Percentiles rank a stretch among this genome's conserved stretches.
These are phyloP conservation scores for Hafferia zeledoni DNA, from an alignment of 2,797 vertebrate genomes.

Conservation along the genomic window DNA sequence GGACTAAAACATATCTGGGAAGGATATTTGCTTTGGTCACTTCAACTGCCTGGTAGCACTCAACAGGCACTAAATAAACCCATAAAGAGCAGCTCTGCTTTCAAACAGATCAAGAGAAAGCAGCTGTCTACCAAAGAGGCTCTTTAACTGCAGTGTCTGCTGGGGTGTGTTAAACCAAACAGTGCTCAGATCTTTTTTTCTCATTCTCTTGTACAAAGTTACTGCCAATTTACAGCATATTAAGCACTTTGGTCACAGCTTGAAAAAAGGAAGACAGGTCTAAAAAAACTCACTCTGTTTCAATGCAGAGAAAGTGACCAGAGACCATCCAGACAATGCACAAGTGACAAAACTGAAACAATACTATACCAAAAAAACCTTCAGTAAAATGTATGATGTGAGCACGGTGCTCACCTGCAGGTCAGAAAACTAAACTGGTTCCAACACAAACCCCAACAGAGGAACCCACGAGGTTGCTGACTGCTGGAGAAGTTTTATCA, in stretches of 20 bases:
- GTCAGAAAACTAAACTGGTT: neutral
- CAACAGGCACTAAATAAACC: neutral
- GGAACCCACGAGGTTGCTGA: neutral
- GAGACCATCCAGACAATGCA: neutral
- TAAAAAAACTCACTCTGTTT: neutral
- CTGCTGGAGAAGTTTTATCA: neutral
- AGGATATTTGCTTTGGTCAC: neutral
- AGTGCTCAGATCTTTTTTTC: neutral
- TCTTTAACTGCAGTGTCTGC: neutral
- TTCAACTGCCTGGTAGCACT: neutral
- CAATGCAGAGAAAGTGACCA: neutral
- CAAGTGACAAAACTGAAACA: neutral
- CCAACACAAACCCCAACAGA: neutral
- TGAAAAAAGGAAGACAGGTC: neutral
- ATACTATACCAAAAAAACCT: neutral
- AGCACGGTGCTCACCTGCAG: neutral
- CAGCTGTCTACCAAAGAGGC: neutral
- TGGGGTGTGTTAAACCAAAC: neutral
- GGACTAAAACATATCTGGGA: neutral
- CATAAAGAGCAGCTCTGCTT: neutral
- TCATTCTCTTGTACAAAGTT: neutral
- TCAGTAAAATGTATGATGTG: accelerated
- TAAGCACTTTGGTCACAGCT: neutral
- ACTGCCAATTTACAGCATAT: neutral
- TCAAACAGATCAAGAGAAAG: neutral